Percentiles rank a stretch among this genome's conserved stretches.
Conservation (phyloP, 2,797 vertebrate species). For the Cryptoblepharus egeriae region DNA sequence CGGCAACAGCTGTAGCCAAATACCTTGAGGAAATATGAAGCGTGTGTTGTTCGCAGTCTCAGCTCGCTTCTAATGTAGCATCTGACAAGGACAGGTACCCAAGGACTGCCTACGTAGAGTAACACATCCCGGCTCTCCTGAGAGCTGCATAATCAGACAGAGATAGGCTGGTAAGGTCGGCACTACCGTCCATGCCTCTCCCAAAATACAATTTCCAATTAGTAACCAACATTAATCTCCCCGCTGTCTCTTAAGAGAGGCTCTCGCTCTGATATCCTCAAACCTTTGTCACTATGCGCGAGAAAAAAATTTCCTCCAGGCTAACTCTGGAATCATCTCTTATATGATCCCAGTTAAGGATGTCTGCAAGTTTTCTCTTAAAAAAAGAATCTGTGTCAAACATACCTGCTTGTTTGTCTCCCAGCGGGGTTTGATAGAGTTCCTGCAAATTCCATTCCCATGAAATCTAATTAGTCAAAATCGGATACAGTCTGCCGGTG, state of each 20-base stretch:
- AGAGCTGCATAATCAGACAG: slow-evolving; percentile 49
- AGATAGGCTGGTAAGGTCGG: slow-evolving; percentile 52
- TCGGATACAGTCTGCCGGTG: not conserved
- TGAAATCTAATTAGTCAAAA: slow-evolving; percentile 24
- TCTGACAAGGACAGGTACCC: slow-evolving; percentile 54
- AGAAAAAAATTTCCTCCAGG: not conserved
- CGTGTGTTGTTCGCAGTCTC: slow-evolving; percentile 11
- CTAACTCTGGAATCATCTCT: not conserved
- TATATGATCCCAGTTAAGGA: fast-evolving
- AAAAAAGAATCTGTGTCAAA: not conserved
- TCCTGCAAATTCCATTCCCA: not conserved
- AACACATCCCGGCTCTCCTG: slow-evolving; percentile 17
- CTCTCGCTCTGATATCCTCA: slow-evolving; percentile 5
- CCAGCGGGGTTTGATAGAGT: fast-evolving
- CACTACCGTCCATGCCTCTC: slow-evolving; percentile 21
- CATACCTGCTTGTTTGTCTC: not conserved
- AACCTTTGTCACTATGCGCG: not conserved
- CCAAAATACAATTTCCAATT: slow-evolving; percentile 48
- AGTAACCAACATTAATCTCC: slow-evolving; percentile 27
- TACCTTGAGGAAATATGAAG: slow-evolving; percentile 47
- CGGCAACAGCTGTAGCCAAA: slow-evolving; percentile 42
- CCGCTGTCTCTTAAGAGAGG: slow-evolving; percentile 37
- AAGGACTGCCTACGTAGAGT: not conserved
- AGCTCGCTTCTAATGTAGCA: not conserved
- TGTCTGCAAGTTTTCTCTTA: not conserved